These are phyloP conservation scores for Petrolisthes cinctipes DNA, from an alignment of 2,888 invertebrate species.

Conservation along the genomic window DNA sequence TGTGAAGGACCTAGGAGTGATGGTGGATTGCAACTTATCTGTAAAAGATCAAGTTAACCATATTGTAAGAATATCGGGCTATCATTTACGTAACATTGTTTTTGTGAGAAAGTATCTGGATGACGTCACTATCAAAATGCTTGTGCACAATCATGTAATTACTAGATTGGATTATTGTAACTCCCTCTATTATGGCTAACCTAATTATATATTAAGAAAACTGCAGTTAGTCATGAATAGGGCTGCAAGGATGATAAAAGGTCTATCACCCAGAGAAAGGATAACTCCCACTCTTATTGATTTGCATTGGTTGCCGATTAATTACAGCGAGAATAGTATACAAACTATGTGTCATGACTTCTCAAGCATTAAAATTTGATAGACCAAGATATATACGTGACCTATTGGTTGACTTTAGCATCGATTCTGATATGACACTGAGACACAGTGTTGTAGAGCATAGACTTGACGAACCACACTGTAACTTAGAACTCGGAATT, in stretches of 20 bases:
- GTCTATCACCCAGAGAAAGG: too few relatives aligned
- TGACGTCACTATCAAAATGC: too few relatives aligned
- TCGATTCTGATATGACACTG: constrained; percentile 11
- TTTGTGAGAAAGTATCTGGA: constrained; percentile 30
- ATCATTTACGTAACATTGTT: constrained; percentile 15
- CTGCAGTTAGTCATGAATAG: too few relatives aligned
- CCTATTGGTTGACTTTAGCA: too few relatives aligned
- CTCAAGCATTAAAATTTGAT: constrained; percentile 1
- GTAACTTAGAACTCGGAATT: constrained; percentile 5
- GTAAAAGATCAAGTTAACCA: constrained; percentile 6
- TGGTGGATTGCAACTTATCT: constrained; percentile 4
- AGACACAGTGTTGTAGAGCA: constrained; percentile 2
- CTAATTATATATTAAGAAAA: too few relatives aligned
- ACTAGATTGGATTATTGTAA: too few relatives aligned
- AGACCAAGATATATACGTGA: neutral
- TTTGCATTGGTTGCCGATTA: constrained; percentile 14
- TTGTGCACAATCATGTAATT: too few relatives aligned
- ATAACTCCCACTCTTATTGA: constrained; percentile 9
- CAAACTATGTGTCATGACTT: constrained; percentile 16
- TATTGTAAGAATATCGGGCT: constrained; percentile 16
- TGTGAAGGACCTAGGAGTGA: constrained; percentile 18
- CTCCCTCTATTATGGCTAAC: too few relatives aligned
- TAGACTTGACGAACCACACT: constrained; percentile 13
- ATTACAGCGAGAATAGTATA: constrained; percentile 21
- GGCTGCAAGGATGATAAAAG: too few relatives aligned